Conservation (phyloP, 2,113 vertebrate genomes). For the Sciurus niger region DNA sequence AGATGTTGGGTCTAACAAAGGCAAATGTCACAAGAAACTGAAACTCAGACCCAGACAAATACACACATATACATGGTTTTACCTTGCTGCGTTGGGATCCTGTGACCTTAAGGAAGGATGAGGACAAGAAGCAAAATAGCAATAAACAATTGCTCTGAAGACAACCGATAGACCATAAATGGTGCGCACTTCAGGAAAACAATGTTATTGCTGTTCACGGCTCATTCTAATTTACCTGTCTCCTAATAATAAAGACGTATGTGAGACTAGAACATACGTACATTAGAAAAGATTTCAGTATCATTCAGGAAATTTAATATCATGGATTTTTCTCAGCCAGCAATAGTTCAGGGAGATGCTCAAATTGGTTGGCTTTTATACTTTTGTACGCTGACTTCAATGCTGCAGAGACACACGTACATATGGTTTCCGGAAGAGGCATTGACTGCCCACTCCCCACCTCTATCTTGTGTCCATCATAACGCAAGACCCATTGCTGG, state of each 20-base stretch:
- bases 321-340: conserved; percentile 51
- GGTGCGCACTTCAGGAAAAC: conserved; percentile 70
- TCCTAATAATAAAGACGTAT: conserved; percentile 33
- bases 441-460: neutral
- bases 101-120: conserved; percentile 92
- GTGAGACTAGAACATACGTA: conserved; percentile 47
- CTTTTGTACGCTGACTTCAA: neutral
- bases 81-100: conserved; percentile 93
- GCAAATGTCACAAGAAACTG: conserved; percentile 87
- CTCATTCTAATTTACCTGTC: conserved; percentile 48
- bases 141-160: conserved; percentile 89
- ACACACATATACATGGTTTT: conserved; percentile 90
- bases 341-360: neutral
- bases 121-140: conserved; percentile 91
- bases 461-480: neutral
- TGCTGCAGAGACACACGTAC: neutral
- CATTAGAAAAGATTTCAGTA: neutral
- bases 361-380: neutral
- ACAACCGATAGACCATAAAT: conserved; percentile 83
- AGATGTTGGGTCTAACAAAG: conserved; percentile 90
- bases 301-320: neutral
- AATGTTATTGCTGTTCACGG: neutral
- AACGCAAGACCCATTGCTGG: conserved; percentile 52
- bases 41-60: conserved; percentile 90
- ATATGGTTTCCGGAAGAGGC: neutral